Evolutionary conservation across 53 echinoderm and acorn worm species (phyloP).

Genomic region (Holothuria scabra): DNA sequence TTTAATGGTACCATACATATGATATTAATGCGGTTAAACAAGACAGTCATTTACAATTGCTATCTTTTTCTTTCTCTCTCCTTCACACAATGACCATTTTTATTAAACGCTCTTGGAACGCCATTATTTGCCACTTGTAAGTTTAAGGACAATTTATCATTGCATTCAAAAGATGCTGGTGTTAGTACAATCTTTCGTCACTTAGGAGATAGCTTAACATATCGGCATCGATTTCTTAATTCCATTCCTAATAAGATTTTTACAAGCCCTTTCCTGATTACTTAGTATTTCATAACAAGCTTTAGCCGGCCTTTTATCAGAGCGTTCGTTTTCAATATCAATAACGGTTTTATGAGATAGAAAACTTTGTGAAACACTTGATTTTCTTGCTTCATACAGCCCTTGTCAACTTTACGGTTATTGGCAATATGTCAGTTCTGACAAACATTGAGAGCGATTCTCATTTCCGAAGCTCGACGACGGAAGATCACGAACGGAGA

Average conservation of each 20-base stretch:
- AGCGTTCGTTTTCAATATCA: constrained; percentile 24
- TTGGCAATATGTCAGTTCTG: constrained; percentile 46
- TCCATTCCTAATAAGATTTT: constrained; percentile 44
- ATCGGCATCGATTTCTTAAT: constrained; percentile 10
- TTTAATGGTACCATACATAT: no score
- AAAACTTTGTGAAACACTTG: constrained; percentile 28
- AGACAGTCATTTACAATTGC: no score
- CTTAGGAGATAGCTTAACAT: no score
- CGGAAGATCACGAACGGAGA: constrained; percentile 33
- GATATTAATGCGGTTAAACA: no score
- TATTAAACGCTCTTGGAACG: no score
- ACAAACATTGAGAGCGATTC: constrained; percentile 19
- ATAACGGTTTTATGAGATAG: constrained; percentile 20
- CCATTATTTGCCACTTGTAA: no score
- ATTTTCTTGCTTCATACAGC: constrained; percentile 15
- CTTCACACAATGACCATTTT: no score
- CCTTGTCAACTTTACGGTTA: constrained; percentile 45
- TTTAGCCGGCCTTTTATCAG: constrained; percentile 5
- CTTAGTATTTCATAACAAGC: constrained; percentile 35
- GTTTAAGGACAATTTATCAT: no score
- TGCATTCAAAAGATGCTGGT: no score
- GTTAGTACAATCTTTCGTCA: no score
- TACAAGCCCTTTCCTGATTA: constrained; percentile 46
- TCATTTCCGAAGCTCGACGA: constrained; percentile 37
- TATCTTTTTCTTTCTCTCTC: no score